These are phyloP conservation scores for Ovis canadensis DNA, from an alignment of 2,113 vertebrate species.

Conservation along the genomic window DNA sequence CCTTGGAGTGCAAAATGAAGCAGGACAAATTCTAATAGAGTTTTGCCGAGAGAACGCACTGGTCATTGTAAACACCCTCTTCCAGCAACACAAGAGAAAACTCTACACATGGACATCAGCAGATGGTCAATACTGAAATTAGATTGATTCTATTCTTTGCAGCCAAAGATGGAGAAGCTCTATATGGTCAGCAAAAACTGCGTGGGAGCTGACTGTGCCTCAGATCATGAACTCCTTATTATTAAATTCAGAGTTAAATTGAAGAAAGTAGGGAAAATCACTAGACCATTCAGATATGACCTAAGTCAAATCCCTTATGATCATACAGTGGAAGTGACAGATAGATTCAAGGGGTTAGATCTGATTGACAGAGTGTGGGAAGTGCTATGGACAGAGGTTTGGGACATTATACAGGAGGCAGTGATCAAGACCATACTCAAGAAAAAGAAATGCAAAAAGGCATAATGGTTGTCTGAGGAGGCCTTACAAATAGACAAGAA, in stretches of 20 bases:
- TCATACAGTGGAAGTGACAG: background rate
- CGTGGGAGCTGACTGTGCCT: background rate
- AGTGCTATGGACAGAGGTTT: background rate
- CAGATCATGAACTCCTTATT: background rate
- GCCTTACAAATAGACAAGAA: background rate
- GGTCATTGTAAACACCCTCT: background rate
- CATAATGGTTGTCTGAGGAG: background rate
- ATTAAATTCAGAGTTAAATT: background rate
- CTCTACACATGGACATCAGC: background rate
- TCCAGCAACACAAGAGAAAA: background rate
- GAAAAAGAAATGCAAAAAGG: background rate
- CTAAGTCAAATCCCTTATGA: background rate
- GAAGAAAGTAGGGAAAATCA: background rate
- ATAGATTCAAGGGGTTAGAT: background rate
- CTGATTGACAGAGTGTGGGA: background rate
- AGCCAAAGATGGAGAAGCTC: background rate
- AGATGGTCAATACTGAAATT: background rate
- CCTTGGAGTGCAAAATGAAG: background rate
- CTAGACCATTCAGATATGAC: background rate
- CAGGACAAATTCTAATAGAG: background rate
- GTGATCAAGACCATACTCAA: background rate
- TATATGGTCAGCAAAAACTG: background rate
- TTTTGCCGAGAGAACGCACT: background rate
- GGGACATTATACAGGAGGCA: fast-evolving
- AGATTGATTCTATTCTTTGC: background rate